These are phyloP conservation scores for Micromys minutus DNA, from an alignment of 2,113 vertebrate species.

Conservation along the genomic window DNA sequence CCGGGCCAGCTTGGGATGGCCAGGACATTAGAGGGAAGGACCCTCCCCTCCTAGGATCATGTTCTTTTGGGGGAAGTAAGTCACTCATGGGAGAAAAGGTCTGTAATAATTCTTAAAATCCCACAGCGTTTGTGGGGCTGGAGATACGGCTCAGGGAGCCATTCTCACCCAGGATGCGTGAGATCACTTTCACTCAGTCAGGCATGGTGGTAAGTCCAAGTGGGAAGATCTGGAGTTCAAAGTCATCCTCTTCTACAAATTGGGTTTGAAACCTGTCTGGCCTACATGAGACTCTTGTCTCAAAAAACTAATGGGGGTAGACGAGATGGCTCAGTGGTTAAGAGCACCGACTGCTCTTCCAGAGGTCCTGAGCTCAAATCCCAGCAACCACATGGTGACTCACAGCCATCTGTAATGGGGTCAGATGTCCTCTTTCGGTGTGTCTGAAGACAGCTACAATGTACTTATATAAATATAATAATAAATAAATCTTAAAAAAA, in stretches of 20 bases:
- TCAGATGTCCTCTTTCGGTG: no score
- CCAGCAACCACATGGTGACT: no score
- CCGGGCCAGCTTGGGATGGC: background rate
- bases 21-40: background rate
- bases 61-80: background rate
- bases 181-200: background rate
- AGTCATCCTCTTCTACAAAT: background rate
- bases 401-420: no score
- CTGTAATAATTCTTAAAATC: background rate
- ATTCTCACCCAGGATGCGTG: background rate
- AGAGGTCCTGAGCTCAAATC: no score
- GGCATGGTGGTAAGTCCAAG: no score
- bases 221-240: background rate
- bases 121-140: background rate
- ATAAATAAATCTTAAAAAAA: no score
- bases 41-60: background rate
- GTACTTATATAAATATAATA: no score
- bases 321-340: background rate
- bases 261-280: background rate
- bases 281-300: background rate
- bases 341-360: no score
- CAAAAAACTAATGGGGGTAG: no score
- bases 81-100: background rate
- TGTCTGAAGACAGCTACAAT: no score
- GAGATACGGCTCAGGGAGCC: background rate